These are phyloP conservation scores for Nemotelus nigrinus DNA, from an alignment of 2,888 invertebrate genomes.

Conservation along the genomic window DNA sequence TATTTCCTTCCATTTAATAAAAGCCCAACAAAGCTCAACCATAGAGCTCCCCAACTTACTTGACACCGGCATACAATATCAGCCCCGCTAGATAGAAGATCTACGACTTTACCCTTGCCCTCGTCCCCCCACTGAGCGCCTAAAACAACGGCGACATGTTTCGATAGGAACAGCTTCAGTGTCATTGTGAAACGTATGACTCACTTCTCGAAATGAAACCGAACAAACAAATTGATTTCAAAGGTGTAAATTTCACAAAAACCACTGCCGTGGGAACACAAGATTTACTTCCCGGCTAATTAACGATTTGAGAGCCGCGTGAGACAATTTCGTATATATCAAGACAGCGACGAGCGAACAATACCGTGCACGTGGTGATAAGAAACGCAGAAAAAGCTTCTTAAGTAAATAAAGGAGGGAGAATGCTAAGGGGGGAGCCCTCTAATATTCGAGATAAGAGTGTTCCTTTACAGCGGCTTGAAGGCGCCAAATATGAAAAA, in stretches of 20 bases:
- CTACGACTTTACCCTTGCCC: constrained; percentile 99
- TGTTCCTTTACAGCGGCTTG: background rate
- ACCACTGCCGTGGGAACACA: background rate
- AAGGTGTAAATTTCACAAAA: background rate
- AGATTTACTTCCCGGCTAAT: background rate
- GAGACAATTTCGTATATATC: no score
- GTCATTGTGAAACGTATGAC: no score
- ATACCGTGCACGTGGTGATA: background rate
- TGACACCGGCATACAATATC: constrained; percentile 98
- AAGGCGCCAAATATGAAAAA: background rate
- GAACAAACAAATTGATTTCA: background rate
- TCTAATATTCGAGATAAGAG: background rate
- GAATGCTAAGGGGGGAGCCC: no score
- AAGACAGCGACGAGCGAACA: constrained; percentile 46
- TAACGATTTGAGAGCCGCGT: background rate
- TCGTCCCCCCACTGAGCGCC: constrained; percentile 99
- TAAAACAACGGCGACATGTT: constrained; percentile 89
- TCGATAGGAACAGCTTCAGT: background rate
- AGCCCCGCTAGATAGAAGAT: constrained; percentile 87
- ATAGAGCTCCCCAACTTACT: constrained; percentile 68
- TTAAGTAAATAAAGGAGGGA: no score
- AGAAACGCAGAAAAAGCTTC: background rate
- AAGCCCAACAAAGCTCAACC: no score
- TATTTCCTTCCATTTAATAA: no score
- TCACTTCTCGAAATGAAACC: no score